Conservation (phyloP, 2,113 vertebrate genomes). For the Ailurus styani region DNA sequence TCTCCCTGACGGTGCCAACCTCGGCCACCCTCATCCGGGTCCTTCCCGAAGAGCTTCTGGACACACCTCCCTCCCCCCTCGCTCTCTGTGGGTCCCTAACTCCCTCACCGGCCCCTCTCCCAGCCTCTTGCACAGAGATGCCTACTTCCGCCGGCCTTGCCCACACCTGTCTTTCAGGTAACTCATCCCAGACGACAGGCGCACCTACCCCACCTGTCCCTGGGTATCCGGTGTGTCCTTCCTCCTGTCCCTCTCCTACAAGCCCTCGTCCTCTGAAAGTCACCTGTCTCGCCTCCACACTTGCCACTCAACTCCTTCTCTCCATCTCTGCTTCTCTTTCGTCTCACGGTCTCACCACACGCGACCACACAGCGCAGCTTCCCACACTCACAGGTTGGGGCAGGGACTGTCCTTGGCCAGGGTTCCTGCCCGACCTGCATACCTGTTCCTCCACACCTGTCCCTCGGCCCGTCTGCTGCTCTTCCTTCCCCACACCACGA, state of each 20-base stretch:
- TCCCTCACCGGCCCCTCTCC: fast-evolving
- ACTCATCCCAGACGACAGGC: not conserved
- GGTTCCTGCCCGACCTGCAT: not conserved
- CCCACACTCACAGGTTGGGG: not conserved
- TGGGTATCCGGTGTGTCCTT: fast-evolving
- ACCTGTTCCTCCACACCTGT: not conserved
- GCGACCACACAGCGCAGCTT: not conserved
- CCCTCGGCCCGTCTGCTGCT: not conserved
- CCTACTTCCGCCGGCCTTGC: not conserved
- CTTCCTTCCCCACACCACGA: not conserved
- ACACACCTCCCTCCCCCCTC: not conserved
- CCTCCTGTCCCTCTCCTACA: not conserved
- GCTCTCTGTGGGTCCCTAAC: not conserved
- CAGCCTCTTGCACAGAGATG: not conserved
- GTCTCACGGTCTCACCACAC: not conserved
- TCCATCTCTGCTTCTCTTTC: not conserved
- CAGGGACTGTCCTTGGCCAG: not conserved
- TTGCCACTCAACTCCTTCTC: not conserved
- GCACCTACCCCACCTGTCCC: not conserved
- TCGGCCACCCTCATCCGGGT: not conserved
- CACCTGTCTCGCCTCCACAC: not conserved
- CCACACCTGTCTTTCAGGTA: not conserved
- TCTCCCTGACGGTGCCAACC: not conserved
- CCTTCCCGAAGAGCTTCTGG: not conserved
- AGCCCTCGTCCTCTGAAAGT: not conserved